Evolutionary conservation across 2,888 invertebrate species (phyloP), one percentile per base, ranked within the genome.

Genomic region (Plagodis dolabraria): DNA sequence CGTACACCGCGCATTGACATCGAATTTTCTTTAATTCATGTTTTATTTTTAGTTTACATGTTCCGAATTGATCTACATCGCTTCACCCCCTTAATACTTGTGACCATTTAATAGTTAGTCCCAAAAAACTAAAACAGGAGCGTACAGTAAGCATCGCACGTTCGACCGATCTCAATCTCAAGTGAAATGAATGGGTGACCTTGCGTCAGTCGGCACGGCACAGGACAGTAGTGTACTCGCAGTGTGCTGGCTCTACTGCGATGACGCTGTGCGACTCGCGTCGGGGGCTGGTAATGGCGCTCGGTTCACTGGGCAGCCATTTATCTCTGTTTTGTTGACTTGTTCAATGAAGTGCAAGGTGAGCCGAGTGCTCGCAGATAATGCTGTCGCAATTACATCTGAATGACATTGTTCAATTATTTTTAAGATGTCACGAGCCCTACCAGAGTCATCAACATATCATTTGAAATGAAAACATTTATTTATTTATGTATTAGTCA

Each of bases 341-440:
- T 33, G 54, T 47, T 53, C 61, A 61, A 57, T 65, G 68, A 68
- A 75, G 71, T 70, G 73, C 71, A 69, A 72, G 71, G 69, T 67
- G 68, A 70, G 49, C 33, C 49, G 67, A 63, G 44, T n/a, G 42
- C 12, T 35, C n/a, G 8, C 43, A 44, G 52, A 52, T 57, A 57
- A 53, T 47, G 7, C 36, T 11, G 5, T 9, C 40, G 33, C 43
- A 42, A 34, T 51, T 44, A 51, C 33, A 46, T 52, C 4, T 12
- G n/a, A 38, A 38, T 38, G 38, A 38, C 38, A 38, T 8, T 38
- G 5, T 4, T 2, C 2, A 22, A 22, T 22, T 22, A 22, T 22
- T 2, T 22, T 22, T 4, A 22, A 22, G 22, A 22, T 22, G 22
- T 1, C 22, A 22, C 22, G 22, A 22, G 2, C 22, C n/a, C n/a